A percentile compares a stretch with the other conserved stretches of the same genome.
These are phyloP conservation scores for Squalus acanthias DNA, from an alignment of 2,797 vertebrate genomes.

Conservation along the genomic window DNA sequence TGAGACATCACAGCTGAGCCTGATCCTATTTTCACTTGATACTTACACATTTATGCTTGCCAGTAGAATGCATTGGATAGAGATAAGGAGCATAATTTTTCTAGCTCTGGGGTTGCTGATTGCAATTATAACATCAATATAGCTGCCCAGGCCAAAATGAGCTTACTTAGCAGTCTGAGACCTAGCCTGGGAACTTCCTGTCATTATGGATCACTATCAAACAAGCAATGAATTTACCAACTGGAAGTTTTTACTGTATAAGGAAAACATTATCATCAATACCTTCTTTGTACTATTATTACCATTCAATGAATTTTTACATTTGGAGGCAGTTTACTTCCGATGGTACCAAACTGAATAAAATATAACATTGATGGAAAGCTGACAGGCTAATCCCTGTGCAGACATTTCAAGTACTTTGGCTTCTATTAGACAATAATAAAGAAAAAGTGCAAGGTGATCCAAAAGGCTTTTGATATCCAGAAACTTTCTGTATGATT, in stretches of 20 bases:
- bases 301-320: background rate
- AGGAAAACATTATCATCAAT: background rate
- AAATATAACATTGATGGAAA: background rate
- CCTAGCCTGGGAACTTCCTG: background rate
- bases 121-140: background rate
- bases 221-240: background rate
- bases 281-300: background rate
- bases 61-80: background rate
- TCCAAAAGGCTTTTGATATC: slow-evolving; percentile 14
- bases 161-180: background rate
- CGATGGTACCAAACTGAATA: background rate
- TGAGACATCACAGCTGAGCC: background rate
- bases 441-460: background rate
- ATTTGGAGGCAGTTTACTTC: background rate
- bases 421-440: background rate
- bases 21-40: background rate
- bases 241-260: background rate
- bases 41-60: background rate
- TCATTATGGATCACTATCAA: background rate
- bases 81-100: background rate
- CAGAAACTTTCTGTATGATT: slow-evolving; percentile 30
- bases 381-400: background rate
- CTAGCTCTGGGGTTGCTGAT: background rate
- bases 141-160: background rate
- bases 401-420: background rate